These are phyloP conservation scores for Etheostoma perlongum DNA, from an alignment of 2,797 vertebrate species.

Conservation along the genomic window DNA sequence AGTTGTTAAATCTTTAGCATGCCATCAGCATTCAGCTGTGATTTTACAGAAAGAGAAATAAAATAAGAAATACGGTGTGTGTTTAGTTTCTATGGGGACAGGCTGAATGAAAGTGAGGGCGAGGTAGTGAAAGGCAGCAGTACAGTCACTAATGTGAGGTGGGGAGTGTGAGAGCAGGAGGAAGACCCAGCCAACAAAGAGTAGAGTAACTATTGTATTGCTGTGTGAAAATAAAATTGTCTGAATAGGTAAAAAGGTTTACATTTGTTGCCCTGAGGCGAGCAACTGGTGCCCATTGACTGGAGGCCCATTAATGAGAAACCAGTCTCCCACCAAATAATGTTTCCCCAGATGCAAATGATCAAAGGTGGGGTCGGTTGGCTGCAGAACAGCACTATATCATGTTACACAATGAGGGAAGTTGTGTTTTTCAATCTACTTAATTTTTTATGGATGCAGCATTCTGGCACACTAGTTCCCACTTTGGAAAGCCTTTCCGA, in stretches of 20 bases:
- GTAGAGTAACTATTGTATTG: slow-evolving; percentile 6
- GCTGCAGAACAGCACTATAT: neutral
- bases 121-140: slow-evolving; percentile 33
- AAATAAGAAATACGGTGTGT: neutral
- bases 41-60: neutral
- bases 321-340: slow-evolving; percentile 4
- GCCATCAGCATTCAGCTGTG: neutral
- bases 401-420: neutral
- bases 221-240: slow-evolving; percentile 38
- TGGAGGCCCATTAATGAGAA: slow-evolving; percentile 32
- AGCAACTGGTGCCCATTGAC: slow-evolving; percentile 32
- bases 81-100: slow-evolving; percentile 54
- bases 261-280: slow-evolving; percentile 25
- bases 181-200: slow-evolving; percentile 14
- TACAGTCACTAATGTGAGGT: slow-evolving; percentile 37
- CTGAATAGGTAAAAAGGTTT: slow-evolving; percentile 21
- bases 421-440: neutral
- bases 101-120: slow-evolving; percentile 31
- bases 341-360: slow-evolving; percentile 15
- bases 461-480: neutral
- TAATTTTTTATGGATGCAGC: neutral
- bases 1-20: neutral
- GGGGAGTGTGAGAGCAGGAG: slow-evolving; percentile 32
- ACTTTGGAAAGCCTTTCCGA: neutral
- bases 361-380: neutral